Conservation (phyloP, 2,797 vertebrate species). For the Gorsachius magnificus region DNA sequence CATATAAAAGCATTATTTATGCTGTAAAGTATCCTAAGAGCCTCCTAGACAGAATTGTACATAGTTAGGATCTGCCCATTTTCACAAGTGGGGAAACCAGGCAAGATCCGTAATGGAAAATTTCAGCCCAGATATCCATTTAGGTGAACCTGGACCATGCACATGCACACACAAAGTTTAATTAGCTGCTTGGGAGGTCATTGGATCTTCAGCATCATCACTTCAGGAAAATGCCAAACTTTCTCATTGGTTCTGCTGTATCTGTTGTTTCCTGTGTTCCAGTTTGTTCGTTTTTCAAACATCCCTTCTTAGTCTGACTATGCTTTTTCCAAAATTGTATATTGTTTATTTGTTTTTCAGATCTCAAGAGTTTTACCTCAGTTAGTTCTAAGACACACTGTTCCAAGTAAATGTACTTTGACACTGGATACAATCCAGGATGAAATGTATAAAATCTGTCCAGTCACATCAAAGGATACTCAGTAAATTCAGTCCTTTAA, state of each 20-base stretch:
- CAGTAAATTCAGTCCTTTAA: not conserved
- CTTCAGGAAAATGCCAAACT: not conserved
- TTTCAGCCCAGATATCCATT: slow-evolving; percentile 13
- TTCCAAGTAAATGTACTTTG: not conserved
- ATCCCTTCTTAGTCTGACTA: not conserved
- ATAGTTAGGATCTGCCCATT: slow-evolving; percentile 12
- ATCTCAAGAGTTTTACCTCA: not conserved
- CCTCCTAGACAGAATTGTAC: slow-evolving; percentile 20
- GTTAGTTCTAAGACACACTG: not conserved
- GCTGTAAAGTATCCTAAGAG: not conserved
- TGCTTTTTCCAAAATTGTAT: not conserved
- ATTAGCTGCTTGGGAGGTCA: not conserved
- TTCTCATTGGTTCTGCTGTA: not conserved
- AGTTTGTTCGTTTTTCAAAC: not conserved
- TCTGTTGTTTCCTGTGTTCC: not conserved
- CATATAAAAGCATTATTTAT: not conserved
- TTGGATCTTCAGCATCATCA: not conserved
- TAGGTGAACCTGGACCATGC: not conserved
- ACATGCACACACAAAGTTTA: not conserved
- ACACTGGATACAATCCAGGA: not conserved
- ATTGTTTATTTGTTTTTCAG: not conserved
- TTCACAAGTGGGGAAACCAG: slow-evolving; percentile 38
- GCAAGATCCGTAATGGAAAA: slow-evolving; percentile 40
- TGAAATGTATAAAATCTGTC: not conserved
- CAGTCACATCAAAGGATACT: not conserved